Conservation (phyloP, 2,888 invertebrate genomes). For the Drosophila demipolita region DNA sequence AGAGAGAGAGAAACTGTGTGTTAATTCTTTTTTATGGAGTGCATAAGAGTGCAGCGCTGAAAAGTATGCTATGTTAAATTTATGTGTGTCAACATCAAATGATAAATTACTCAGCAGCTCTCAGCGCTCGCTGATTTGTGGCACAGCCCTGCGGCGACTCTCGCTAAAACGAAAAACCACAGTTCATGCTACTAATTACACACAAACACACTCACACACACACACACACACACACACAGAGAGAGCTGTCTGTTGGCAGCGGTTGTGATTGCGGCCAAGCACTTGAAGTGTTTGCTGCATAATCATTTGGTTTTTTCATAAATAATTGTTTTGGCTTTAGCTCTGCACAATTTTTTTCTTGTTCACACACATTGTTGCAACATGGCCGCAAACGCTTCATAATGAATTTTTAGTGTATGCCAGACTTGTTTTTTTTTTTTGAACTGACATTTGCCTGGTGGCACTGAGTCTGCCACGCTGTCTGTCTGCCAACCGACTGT, state of each 20-base stretch:
- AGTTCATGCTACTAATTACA: conserved; percentile 61
- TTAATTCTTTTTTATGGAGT: conserved; percentile 34
- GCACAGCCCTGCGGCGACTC: conserved; percentile 22
- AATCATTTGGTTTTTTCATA: conserved; percentile 71
- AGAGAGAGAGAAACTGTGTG: not conserved
- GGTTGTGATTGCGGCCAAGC: conserved; percentile 11
- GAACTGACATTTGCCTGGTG: conserved; percentile 38
- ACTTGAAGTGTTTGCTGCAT: conserved; percentile 66
- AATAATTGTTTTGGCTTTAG: conserved; percentile 73
- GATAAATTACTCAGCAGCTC: conserved; percentile 55
- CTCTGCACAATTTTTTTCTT: conserved; percentile 45
- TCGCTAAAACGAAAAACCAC: conserved; percentile 15
- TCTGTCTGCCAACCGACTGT: conserved; percentile 11
- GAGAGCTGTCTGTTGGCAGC: conserved; percentile 2
- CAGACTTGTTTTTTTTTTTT: conserved; percentile 49
- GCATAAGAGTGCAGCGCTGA: conserved; percentile 50
- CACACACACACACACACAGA: not conserved
- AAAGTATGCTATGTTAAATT: conserved; percentile 71
- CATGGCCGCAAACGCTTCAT: conserved; percentile 71
- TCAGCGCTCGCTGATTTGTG: conserved; percentile 68
- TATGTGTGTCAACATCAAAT: conserved; percentile 70
- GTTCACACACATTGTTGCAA: conserved; percentile 42
- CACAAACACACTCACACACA: conserved; percentile 20
- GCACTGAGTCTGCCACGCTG: conserved; percentile 49
- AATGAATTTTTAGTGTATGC: conserved; percentile 77